Conservation (phyloP, 2,113 vertebrate genomes). For the Sylvia atricapilla region DNA sequence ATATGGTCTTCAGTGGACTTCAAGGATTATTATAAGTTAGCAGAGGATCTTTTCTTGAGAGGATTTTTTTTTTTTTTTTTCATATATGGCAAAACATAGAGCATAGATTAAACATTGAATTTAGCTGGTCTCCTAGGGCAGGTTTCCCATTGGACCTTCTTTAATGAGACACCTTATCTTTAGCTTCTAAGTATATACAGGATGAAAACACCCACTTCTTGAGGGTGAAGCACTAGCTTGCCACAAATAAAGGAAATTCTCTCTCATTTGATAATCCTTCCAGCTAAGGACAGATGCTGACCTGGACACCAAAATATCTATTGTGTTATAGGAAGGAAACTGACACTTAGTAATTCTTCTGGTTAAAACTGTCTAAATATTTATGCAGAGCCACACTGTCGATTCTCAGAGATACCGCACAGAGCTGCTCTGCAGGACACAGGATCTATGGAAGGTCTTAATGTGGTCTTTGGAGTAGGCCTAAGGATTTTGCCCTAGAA, state of each 20-base stretch:
- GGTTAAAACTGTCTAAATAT: background rate
- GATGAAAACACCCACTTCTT: background rate
- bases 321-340: background rate
- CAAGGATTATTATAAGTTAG: background rate
- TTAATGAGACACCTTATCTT: background rate
- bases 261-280: background rate
- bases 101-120: background rate
- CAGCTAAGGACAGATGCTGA: background rate
- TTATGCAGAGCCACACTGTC: background rate
- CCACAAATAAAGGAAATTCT: background rate
- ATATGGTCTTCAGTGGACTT: background rate
- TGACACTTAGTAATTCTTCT: background rate
- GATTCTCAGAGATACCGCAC: rapidly evolving
- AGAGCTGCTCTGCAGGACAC: background rate
- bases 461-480: background rate
- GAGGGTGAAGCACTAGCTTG: background rate
- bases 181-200: background rate
- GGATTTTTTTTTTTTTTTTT: background rate
- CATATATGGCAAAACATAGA: background rate
- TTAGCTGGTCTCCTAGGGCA: background rate
- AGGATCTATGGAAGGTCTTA: rapidly evolving
- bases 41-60: background rate
- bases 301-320: background rate
- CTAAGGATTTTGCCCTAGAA: background rate
- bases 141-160: background rate